These are phyloP conservation scores for Artemisiospiza belli DNA, from an alignment of 2,113 vertebrate species.

Conservation along the genomic window DNA sequence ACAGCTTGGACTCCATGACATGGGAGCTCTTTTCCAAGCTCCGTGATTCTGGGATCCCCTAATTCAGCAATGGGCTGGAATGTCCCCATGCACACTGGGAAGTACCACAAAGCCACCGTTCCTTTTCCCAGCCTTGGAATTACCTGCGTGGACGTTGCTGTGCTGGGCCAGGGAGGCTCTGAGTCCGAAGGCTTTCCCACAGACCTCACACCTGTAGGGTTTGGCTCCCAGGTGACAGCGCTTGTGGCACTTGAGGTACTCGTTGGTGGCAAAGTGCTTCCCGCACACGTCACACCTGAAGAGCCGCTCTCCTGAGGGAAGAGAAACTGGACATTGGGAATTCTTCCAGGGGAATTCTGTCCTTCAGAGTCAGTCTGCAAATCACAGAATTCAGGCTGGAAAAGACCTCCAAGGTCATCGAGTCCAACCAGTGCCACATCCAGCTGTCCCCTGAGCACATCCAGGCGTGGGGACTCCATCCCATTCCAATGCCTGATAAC, in stretches of 20 bases:
- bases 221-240: conserved; percentile 70
- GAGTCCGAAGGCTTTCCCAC: conserved; percentile 67
- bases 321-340: rapidly evolving
- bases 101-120: rapidly evolving
- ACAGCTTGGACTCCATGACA: rapidly evolving
- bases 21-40: background rate
- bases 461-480: background rate
- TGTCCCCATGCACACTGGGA: rapidly evolving
- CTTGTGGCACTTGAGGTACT: conserved; percentile 72
- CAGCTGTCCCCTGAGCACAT: background rate
- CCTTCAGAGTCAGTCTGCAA: background rate
- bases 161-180: conserved; percentile 70
- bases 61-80: background rate
- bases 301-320: conserved; percentile 64
- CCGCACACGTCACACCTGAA: conserved; percentile 66
- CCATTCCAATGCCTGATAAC: background rate
- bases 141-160: conserved; percentile 72
- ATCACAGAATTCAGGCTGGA: background rate
- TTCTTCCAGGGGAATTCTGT: background rate
- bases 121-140: background rate
- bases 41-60: rapidly evolving
- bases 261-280: conserved; percentile 72
- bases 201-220: conserved; percentile 62
- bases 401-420: rapidly evolving
- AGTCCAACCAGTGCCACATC: background rate